Conservation (phyloP, 2,113 vertebrate species). For the Paramormyrops kingsleyae region DNA sequence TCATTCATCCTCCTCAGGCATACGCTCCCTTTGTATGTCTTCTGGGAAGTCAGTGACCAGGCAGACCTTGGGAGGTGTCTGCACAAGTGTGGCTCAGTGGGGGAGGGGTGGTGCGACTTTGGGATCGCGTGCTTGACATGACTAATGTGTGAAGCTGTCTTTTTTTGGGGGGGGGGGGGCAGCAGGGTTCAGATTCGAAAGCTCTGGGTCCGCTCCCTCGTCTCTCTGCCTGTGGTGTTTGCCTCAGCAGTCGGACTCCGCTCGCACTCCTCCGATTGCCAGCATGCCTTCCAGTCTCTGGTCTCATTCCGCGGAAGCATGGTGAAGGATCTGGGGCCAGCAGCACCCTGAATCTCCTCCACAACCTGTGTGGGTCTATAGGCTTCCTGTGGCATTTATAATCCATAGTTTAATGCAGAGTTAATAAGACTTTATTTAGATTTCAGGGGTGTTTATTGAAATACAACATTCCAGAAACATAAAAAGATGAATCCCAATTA, state of each 20-base stretch:
- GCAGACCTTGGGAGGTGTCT: neutral
- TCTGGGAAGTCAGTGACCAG: neutral
- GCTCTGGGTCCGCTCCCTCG: neutral
- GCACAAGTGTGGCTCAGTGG: neutral
- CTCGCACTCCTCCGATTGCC: slow-evolving; percentile 88
- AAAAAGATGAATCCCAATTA: neutral
- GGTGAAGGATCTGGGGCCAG: slow-evolving; percentile 55
- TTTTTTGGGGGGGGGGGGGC: too few species aligned
- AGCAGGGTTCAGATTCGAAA: neutral
- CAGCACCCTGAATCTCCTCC: neutral
- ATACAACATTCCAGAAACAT: neutral
- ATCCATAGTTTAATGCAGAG: neutral
- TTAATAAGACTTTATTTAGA: neutral
- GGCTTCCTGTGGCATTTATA: neutral
- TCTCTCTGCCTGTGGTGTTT: slow-evolving; percentile 66
- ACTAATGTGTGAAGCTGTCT: neutral
- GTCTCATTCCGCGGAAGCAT: slow-evolving; percentile 77
- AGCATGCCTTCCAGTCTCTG: slow-evolving; percentile 78
- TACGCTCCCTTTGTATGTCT: slow-evolving; percentile 46
- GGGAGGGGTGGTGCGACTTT: neutral
- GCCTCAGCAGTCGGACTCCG: slow-evolving; percentile 80
- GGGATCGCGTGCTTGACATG: neutral
- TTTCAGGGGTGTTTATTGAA: neutral
- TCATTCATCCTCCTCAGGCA: slow-evolving; percentile 80
- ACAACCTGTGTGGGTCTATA: neutral